phyloP scores from a whole-genome alignment of 2,113 vertebrate genomes.

The Solea solea region DNA sequence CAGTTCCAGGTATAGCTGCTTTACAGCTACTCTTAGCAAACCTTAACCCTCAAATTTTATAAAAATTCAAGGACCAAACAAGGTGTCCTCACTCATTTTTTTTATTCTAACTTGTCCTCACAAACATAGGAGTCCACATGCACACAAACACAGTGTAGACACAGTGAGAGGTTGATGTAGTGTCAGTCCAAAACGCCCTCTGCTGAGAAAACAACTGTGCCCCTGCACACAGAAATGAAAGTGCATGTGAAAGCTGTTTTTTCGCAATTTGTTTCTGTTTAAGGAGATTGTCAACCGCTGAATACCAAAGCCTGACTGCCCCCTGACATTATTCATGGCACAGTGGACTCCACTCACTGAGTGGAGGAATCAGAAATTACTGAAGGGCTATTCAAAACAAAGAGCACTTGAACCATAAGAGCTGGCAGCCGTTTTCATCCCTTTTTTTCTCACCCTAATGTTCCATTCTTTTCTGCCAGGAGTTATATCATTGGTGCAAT shows the following conservation, averaged over 20 bases:
- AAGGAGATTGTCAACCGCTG: conserved; percentile 75
- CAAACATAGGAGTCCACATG: not conserved
- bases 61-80: no score
- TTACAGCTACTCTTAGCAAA: no score
- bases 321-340: conserved; percentile 70
- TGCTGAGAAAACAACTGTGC: conserved; percentile 66
- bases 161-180: no score
- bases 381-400: conserved; percentile 74
- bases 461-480: conserved; percentile 35
- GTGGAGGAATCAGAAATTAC: conserved; percentile 73
- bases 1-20: no score
- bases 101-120: no score
- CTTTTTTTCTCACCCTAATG: not conserved
- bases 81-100: no score
- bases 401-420: conserved; percentile 69
- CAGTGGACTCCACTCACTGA: conserved; percentile 35
- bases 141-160: conserved; percentile 7
- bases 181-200: conserved; percentile 8
- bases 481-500: conserved; percentile 84
- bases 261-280: conserved; percentile 74
- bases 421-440: conserved; percentile 57
- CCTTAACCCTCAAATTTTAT: no score
- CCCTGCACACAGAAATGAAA: conserved; percentile 61
- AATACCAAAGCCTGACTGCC: conserved; percentile 68
- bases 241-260: conserved; percentile 72